A percentile compares a stretch with the other conserved stretches of the same genome.
These are phyloP conservation scores for Lithophane socia DNA, from an alignment of 2,888 invertebrate genomes.

Conservation along the genomic window DNA sequence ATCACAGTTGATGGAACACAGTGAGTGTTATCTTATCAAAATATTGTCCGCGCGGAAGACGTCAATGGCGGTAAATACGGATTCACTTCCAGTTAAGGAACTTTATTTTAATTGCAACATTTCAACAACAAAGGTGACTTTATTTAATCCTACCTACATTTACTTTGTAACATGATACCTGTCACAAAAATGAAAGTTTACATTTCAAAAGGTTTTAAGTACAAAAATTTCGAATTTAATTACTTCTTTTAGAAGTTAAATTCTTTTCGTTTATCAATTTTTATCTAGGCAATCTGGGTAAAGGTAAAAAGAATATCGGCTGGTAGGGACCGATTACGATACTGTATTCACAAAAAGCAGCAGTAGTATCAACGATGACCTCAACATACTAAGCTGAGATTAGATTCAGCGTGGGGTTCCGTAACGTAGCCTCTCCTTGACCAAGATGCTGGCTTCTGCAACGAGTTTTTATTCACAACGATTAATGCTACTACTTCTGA, in stretches of 20 bases:
- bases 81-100: conserved; percentile 33
- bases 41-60: conserved; percentile 44
- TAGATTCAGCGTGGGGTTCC: conserved; percentile 44
- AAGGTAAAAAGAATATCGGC: not conserved
- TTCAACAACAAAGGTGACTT: conserved; percentile 2
- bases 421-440: conserved; percentile 62
- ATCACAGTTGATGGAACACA: conserved; percentile 24
- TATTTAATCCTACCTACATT: not conserved
- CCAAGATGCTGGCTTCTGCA: conserved; percentile 60
- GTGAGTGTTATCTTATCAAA: conserved; percentile 39
- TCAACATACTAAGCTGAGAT: conserved; percentile 61
- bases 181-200: not conserved
- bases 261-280: no score
- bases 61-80: conserved; percentile 53
- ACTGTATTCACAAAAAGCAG: conserved; percentile 33
- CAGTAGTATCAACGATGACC: conserved; percentile 50
- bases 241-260: no score
- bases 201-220: not conserved
- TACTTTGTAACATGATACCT: not conserved
- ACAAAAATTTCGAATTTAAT: no score
- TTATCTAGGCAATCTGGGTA: not conserved
- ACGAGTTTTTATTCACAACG: conserved; percentile 49
- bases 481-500: conserved; percentile 26
- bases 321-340: not conserved
- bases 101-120: conserved; percentile 51